phyloP scores from a whole-genome alignment of 2,888 invertebrate genomes.

The Adineta ricciae region DNA sequence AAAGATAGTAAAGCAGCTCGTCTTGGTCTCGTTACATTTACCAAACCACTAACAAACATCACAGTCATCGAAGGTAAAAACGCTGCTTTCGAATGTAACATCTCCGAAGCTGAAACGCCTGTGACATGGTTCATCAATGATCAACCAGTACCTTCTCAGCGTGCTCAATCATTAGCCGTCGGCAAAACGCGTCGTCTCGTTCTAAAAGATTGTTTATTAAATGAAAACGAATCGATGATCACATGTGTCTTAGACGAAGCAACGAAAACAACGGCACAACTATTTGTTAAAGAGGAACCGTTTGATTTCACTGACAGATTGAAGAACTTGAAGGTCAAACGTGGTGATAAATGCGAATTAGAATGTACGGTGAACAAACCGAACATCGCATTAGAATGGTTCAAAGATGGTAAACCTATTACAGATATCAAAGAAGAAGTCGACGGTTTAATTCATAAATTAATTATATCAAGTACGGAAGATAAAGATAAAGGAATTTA shows the following conservation, averaged over 20 bases:
- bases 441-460: constrained; percentile 14
- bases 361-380: constrained; percentile 30
- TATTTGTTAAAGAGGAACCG: constrained; percentile 25
- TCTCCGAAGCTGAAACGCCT: constrained; percentile 26
- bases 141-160: not conserved
- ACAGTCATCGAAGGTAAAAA: constrained; percentile 26
- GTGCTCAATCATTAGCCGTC: constrained; percentile 27
- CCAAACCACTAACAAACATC: constrained; percentile 27
- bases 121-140: constrained; percentile 32
- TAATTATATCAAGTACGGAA: constrained; percentile 12
- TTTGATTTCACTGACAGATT: constrained; percentile 17
- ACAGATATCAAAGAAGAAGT: constrained; percentile 14
- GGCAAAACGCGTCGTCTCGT: constrained; percentile 28
- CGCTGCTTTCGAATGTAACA: constrained; percentile 30
- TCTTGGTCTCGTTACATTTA: constrained; percentile 16
- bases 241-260: constrained; percentile 29
- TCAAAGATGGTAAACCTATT: constrained; percentile 26
- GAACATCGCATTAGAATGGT: constrained; percentile 24
- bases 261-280: constrained; percentile 20
- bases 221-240: constrained; percentile 23
- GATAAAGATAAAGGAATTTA: constrained; percentile 26
- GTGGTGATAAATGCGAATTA: constrained; percentile 5
- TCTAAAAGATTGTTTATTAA: constrained; percentile 29
- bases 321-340: not conserved
- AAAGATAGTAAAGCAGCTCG: not conserved